Evolutionary conservation across 2,113 vertebrate genomes (phyloP), one percentile per base, ranked within the genome.

Genomic region (Smithornis capensis): DNA sequence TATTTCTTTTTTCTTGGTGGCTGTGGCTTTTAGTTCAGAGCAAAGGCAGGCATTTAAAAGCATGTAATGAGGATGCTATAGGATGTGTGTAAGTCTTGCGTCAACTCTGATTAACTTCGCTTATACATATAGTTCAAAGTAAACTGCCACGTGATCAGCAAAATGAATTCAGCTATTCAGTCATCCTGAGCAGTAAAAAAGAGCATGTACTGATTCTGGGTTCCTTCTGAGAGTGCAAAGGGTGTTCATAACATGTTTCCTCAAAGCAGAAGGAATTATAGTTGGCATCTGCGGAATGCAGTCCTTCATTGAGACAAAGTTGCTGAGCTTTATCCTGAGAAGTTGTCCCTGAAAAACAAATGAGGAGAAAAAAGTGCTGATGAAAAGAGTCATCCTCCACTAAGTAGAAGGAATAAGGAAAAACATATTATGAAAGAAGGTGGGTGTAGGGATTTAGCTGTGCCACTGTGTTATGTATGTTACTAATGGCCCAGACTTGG

Each of bases 11-110:
- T 69, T 79, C 74, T 60, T 42, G 69, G 67, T 74, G 64, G 56
- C 77, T 69, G 78, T 90, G 78, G 74, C 82, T 95, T 93, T 92
- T 29, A 35, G 82, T 77, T 92, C 50, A 62, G 91, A 85, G 91
- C 5, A 9, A 10, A 92, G 75, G 64, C 64, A 80, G 57, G n/a
- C 4, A 0, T 86, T 49, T 42, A 6, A 17, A 50, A 45, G 44
- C 12, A 2, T 12, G 65, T 47, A 55, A 45, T 44, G 73, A 83
- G 83, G 74, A 69, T 29, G 83, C 76, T 56, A 0, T 49, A 69
- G 90, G 74, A 75, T 84, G 83, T 73, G 65, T 45, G 76, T 19
- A 28, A 76, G 56, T 73, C 90, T 90, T 3, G 0, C 1, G 8
- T 95, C 83, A 87, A 18, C 90, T 50, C 75, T 19, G 27, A 78